Evolutionary conservation across 1,140 invertebrate species (phyloP).

Genomic region (Asbolus verrucosus): DNA sequence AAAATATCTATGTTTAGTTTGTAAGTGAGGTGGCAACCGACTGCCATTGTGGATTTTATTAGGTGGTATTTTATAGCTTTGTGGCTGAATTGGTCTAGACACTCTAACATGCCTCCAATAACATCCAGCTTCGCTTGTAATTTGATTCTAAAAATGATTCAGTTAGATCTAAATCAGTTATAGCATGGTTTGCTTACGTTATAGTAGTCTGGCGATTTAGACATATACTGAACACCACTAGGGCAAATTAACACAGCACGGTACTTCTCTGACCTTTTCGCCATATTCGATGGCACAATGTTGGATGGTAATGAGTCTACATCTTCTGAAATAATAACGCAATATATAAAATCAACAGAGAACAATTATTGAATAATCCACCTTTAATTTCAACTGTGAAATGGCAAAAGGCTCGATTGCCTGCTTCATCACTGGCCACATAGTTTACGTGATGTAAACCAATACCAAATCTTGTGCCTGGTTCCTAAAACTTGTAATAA

Average conservation of each 20-base stretch:
- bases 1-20: conserved; percentile 52
- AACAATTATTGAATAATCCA: conserved; percentile 60
- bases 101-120: conserved; percentile 59
- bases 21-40: conserved; percentile 47
- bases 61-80: conserved; percentile 28
- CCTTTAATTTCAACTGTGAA: conserved; percentile 74
- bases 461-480: conserved; percentile 70
- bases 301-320: conserved; percentile 33
- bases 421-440: conserved; percentile 73
- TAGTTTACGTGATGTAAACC: conserved; percentile 75
- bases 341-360: conserved; percentile 38
- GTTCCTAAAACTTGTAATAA: conserved; percentile 65
- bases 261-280: conserved; percentile 45
- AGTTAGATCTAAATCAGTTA: conserved; percentile 5
- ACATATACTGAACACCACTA: conserved; percentile 57
- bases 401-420: conserved; percentile 72
- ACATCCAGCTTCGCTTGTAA: conserved; percentile 57
- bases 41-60: conserved; percentile 48
- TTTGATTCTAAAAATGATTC: conserved; percentile 50
- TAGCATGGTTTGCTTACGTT: conserved; percentile 49
- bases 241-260: conserved; percentile 61
- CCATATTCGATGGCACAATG: conserved; percentile 12
- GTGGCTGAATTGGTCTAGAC: conserved; percentile 41
- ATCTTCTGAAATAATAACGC: conserved; percentile 48
- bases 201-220: conserved; percentile 50